Evolutionary conservation across 92 coral and sea anemone species (phyloP).

Genomic region (Ricordea florida): DNA sequence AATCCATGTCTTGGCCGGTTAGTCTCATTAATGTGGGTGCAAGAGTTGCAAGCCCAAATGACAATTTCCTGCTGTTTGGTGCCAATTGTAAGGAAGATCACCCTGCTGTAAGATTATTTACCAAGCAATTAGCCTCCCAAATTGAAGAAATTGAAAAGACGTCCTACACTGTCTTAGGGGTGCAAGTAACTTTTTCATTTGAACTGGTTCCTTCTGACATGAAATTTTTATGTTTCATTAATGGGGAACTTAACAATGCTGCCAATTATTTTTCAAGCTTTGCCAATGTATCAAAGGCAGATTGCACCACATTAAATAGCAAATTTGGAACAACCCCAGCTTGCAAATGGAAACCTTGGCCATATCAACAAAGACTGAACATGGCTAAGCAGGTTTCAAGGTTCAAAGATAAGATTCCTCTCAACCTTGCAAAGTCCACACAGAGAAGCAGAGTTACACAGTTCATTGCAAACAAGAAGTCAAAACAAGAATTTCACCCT

Average conservation of each 20-base stretch:
- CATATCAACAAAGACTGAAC: conserved; percentile 5
- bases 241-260: no score
- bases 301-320: no score
- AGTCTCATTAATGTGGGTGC: conserved; percentile 70
- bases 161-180: not conserved
- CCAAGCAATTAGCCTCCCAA: not conserved
- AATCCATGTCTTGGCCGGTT: conserved; percentile 61
- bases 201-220: conserved; percentile 62
- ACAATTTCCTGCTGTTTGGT: conserved; percentile 10
- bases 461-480: no score
- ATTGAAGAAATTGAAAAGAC: conserved; percentile 4
- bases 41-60: conserved; percentile 46
- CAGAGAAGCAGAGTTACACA: no score
- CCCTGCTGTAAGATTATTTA: not conserved
- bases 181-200: no score
- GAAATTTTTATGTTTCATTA: no score
- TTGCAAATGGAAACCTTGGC: no score
- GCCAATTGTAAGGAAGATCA: conserved; percentile 27
- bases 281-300: no score
- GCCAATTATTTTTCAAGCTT: no score
- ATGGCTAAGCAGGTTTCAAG: conserved; percentile 28
- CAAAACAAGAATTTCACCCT: no score
- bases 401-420: conserved; percentile 8
- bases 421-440: no score
- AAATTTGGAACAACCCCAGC: no score